A percentile compares a stretch with the other conserved stretches of the same genome.
These are phyloP conservation scores for Neopelma chrysocephalum DNA, from an alignment of 2,797 vertebrate species.

Conservation along the genomic window DNA sequence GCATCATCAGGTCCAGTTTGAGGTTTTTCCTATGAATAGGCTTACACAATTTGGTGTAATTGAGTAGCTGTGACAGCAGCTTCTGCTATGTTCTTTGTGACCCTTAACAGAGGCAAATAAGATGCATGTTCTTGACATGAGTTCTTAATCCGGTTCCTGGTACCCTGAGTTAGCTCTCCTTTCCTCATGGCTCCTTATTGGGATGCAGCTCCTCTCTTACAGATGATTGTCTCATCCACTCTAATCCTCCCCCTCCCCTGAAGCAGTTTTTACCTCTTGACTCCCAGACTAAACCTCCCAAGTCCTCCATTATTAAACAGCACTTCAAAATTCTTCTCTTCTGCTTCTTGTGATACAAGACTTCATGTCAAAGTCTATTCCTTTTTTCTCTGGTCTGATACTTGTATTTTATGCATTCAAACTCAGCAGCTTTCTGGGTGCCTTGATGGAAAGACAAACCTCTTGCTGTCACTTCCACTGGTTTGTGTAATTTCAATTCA, in stretches of 20 bases:
- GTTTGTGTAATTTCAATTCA: neutral
- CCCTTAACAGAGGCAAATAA: neutral
- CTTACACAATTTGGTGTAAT: neutral
- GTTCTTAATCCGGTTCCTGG: neutral
- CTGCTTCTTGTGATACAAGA: neutral
- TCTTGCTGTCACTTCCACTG: neutral
- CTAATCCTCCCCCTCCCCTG: neutral
- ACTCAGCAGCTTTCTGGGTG: neutral
- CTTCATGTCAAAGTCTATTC: neutral
- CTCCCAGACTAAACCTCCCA: neutral
- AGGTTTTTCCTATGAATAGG: neutral
- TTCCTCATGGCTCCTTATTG: neutral
- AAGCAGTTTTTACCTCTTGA: neutral
- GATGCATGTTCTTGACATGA: accelerated
- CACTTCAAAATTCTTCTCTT: neutral
- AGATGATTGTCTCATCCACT: neutral
- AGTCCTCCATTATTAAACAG: neutral
- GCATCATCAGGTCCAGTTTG: neutral
- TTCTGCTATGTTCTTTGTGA: neutral
- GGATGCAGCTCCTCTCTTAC: neutral
- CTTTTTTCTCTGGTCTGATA: neutral
- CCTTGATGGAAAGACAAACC: neutral
- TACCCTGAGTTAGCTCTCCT: neutral
- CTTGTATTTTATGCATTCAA: neutral
- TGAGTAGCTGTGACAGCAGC: neutral